Percentiles rank a stretch among this genome's conserved stretches.
Evolutionary conservation across 1,140 invertebrate species (phyloP).

Genomic region (Sminthurides bifidus): DNA sequence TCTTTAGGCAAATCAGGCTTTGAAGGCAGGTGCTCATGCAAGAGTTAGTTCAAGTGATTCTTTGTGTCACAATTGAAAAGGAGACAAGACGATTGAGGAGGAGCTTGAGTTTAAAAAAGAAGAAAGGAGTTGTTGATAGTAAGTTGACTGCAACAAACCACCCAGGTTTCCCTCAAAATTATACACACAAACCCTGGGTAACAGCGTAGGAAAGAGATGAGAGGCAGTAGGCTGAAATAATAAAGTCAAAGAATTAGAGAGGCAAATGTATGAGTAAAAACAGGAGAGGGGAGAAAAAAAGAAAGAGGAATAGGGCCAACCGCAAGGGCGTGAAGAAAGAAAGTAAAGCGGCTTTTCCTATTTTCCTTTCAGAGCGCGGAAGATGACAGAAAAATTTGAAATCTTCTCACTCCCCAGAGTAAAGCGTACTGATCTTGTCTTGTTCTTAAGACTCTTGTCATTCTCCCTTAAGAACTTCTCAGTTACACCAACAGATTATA

Average conservation of each 20-base stretch:
- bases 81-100: conserved; percentile 3
- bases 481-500: too few species aligned
- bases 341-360: conserved; percentile 1
- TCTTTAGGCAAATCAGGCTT: conserved; percentile 14
- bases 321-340: conserved; percentile 8
- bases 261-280: not conserved
- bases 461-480: too few species aligned
- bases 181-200: too few species aligned
- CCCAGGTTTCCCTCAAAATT: too few species aligned
- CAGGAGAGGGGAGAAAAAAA: not conserved
- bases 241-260: not conserved
- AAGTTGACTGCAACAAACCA: not conserved
- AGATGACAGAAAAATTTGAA: too few species aligned
- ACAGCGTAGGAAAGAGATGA: too few species aligned
- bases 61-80: conserved; percentile 14
- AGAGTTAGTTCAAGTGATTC: conserved; percentile 25
- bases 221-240: too few species aligned
- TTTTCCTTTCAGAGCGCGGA: too few species aligned
- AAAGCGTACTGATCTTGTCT: too few species aligned
- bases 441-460: too few species aligned
- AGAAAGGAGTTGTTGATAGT: not conserved
- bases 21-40: too few species aligned
- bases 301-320: not conserved
- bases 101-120: not conserved
- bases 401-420: too few species aligned